phyloP scores from a whole-genome alignment of 2,888 invertebrate genomes.

The Bombylius discolor region DNA sequence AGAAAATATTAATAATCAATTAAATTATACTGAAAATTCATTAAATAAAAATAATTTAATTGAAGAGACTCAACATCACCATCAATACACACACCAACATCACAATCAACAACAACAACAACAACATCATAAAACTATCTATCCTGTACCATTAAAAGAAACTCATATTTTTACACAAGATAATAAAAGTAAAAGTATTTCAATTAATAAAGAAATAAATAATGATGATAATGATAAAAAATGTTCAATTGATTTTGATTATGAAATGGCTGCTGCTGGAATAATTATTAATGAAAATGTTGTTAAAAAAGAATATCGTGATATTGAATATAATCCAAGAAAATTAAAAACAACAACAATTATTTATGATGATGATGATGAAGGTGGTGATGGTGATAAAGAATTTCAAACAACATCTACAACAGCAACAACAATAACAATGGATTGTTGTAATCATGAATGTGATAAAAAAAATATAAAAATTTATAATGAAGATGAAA shows the following conservation, averaged over 20 bases:
- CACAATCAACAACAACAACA: conserved; percentile 1
- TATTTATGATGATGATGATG: not conserved
- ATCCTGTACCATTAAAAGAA: conserved; percentile 32
- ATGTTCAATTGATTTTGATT: conserved; percentile 32
- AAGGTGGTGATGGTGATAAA: conserved; percentile 33
- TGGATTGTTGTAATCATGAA: not conserved
- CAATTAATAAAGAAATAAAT: not conserved
- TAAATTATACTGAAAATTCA: too few species aligned
- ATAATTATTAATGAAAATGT: conserved; percentile 36
- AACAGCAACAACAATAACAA: conserved; percentile 11
- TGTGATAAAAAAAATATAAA: not conserved
- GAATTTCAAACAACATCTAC: conserved; percentile 36
- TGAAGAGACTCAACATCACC: conserved; percentile 7
- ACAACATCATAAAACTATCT: conserved; percentile 14
- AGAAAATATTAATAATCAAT: not conserved
- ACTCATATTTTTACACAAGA: conserved; percentile 35
- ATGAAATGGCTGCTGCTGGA: conserved; percentile 33
- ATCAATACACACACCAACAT: not conserved
- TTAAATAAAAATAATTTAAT: not conserved
- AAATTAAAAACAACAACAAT: not conserved
- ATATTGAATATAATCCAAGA: conserved; percentile 35
- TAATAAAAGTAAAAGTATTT: conserved; percentile 21
- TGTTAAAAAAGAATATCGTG: conserved; percentile 36
- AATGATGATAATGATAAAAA: conserved; percentile 4
- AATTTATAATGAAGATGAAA: not conserved